Evolutionary conservation across 1,140 invertebrate species (phyloP), one percentile per base, ranked within the genome.

Genomic region (Drosophila elegans): DNA sequence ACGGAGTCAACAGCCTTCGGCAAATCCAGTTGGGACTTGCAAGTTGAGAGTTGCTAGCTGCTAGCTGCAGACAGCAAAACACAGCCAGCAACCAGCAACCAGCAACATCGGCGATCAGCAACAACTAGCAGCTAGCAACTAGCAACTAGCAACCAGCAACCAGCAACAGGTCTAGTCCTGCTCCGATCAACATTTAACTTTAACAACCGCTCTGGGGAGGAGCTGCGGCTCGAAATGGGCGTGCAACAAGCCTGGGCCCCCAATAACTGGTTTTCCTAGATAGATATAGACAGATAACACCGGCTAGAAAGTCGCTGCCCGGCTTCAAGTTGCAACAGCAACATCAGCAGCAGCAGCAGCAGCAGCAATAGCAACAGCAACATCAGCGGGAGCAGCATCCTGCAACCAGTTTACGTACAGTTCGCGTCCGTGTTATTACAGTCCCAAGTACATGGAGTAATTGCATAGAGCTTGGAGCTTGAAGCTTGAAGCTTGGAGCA

Each of bases 351-450:
- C 42, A 64, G 16, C 52, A 63, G 3, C 74, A 63, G 46, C 66
- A 13, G 42, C 76, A 49, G 57, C 66, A 61, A 21, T 64, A 78
- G 46, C 72, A 75, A 57, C 55, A 68, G 25, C 42, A 64, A 36
- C 52, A 63, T 6, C 74, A 63, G 54, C 62, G 34, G 45, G 49
- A 60, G 38, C 45, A 63, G 56, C 78, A 72, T 66, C 78, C 41
- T 44, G 79, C 83, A 86, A 86, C 83, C 83, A 86, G 83, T 86
- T 86, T 89, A 88, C 84, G 84, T 89, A 89, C 84, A 88, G 84
- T 88, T 79, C 79, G 72, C 77, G 63, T 79, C 82, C 77, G 77
- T 84, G 84, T 90, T 89, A 89, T 89, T 89, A 88, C 66, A 80
- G 73, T 54, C 66, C 67, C 77, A 84, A 84, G 84, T 89, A 89